A percentile compares a stretch with the other conserved stretches of the same genome.
These are phyloP conservation scores for Oryzias melastigma DNA, from an alignment of 2,113 vertebrate genomes.

Conservation along the genomic window DNA sequence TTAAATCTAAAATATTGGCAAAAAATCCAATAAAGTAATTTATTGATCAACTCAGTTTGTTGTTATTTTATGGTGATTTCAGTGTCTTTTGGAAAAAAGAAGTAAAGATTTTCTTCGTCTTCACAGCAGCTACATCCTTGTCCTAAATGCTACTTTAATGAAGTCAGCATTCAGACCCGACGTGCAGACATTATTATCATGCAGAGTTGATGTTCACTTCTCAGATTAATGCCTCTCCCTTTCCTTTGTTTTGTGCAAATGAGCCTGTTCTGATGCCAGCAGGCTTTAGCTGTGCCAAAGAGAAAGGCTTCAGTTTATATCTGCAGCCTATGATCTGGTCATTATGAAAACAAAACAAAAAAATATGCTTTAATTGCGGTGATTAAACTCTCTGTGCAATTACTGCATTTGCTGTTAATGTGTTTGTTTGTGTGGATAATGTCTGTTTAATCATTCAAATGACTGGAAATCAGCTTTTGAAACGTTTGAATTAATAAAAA, in stretches of 20 bases:
- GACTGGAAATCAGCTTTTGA: no score
- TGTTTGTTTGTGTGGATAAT: slow-evolving; percentile 12
- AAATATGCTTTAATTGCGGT: slow-evolving; percentile 14
- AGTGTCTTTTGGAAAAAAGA: background rate
- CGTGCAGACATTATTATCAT: slow-evolving; percentile 45
- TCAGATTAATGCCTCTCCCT: slow-evolving; percentile 49
- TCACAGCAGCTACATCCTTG: slow-evolving; percentile 37
- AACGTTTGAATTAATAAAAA: no score
- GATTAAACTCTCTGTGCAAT: slow-evolving; percentile 8
- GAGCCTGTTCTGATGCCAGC: slow-evolving; percentile 30
- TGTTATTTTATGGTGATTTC: no score
- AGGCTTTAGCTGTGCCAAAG: slow-evolving; percentile 37
- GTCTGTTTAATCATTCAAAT: slow-evolving; percentile 10
- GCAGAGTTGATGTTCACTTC: slow-evolving; percentile 41
- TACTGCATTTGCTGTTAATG: slow-evolving; percentile 5
- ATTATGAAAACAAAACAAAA: slow-evolving; percentile 25
- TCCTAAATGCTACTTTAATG: slow-evolving; percentile 61
- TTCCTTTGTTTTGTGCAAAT: slow-evolving; percentile 52
- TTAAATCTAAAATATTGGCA: no score
- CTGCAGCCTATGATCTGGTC: slow-evolving; percentile 26
- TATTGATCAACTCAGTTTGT: no score
- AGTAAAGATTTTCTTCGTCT: slow-evolving; percentile 18
- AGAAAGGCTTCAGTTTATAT: slow-evolving; percentile 26
- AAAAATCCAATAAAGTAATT: no score
- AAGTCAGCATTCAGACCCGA: slow-evolving; percentile 40